Base-by-base conservation (phyloP, 2,888 invertebrate genomes). In the Rutpela maculata region DNA sequence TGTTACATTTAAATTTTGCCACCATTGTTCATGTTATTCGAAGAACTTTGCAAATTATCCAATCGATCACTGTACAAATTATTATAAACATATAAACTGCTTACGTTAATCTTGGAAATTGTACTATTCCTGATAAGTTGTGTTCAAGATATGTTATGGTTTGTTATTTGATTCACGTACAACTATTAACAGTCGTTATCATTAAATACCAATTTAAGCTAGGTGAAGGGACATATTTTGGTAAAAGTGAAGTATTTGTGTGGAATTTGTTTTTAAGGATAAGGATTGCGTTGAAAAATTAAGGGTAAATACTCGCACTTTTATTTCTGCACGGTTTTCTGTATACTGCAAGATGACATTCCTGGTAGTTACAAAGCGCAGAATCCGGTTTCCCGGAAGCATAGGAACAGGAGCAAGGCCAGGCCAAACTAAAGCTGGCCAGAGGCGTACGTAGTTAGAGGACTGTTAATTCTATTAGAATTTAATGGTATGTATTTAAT, bases 311-410 rank as follows among this genome's bases (percentile, higher is more conserved):
- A 70, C 76, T 82, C 78, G 78, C 85, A 84, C 86, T 84, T 84
- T 85, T 86, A 85, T 84, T 84, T 84, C 81, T 81, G 82, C 85
- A 86, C 86, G 85, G 85, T 83, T 84, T 82, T 84, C 78, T 84
- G 84, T 84, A 84, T 85, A 88, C 88, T 88, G 86, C 85, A 85
- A 85, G 84, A 83, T 84, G 86, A 85, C 87, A 86, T 87, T 86
- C 85, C 84, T 84, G 82, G 80, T 75, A 68, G 75, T 62, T 62
- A 63, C 31, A 80, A 67, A 76, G 88, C 87, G 88, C 88, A 85
- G 81, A 84, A 86, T 82, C 86, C 76, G 73, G 80, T 70, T 80
- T 81, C 86, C 86, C 87, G 86, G 87, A 88, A 87, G 83, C 71
- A 77, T 60, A 82, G 81, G 82, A 78, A 78, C 80, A 82, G 59